phyloP scores from a whole-genome alignment of 2,113 vertebrate species.

The Silurus meridionalis region DNA sequence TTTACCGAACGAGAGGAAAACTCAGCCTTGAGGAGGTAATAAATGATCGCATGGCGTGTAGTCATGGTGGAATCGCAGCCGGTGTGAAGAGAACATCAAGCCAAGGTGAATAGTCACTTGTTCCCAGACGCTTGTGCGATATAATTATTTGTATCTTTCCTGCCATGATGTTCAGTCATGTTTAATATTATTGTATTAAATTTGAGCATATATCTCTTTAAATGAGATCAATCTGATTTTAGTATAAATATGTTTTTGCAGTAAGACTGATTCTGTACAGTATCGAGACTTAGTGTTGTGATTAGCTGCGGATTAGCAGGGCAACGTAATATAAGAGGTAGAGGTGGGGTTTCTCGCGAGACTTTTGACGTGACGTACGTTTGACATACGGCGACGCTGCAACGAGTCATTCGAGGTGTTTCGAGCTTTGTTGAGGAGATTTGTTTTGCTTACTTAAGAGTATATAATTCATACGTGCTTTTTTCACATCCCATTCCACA shows the following conservation, averaged over 20 bases:
- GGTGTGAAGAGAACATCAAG: neutral
- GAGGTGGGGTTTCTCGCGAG: too few species aligned
- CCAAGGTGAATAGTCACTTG: neutral
- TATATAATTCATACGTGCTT: too few species aligned
- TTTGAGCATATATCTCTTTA: too few species aligned
- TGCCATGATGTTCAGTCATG: neutral
- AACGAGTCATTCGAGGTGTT: too few species aligned
- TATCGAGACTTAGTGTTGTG: neutral
- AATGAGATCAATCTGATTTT: too few species aligned
- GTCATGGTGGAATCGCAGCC: neutral
- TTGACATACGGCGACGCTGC: too few species aligned
- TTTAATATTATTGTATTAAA: neutral
- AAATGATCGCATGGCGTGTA: neutral
- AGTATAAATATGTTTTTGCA: neutral
- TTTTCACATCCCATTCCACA: too few species aligned
- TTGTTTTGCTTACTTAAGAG: neutral
- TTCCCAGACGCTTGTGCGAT: neutral
- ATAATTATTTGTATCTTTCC: neutral
- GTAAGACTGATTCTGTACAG: neutral
- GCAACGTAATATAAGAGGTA: neutral
- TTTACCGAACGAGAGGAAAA: constrained; percentile 10
- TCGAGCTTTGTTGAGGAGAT: too few species aligned
- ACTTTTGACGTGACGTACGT: too few species aligned
- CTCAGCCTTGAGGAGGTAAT: constrained; percentile 7
- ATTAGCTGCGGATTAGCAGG: neutral